Base-by-base conservation (phyloP, 1,140 invertebrate genomes). In the Panagrolaimus sp. region DNA sequence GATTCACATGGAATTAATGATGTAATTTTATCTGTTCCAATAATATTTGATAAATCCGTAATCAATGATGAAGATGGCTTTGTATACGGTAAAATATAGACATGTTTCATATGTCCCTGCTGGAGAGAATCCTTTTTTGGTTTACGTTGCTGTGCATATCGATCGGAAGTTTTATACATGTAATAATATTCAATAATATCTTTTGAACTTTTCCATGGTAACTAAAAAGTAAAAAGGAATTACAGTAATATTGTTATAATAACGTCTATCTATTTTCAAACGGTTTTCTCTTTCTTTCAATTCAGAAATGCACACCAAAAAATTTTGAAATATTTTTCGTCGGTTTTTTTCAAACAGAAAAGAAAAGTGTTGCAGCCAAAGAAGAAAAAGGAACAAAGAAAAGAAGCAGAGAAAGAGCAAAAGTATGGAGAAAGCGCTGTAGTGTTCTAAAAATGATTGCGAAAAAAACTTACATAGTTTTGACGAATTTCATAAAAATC, bases 141-240 rank as follows among this genome's bases (percentile, higher is more conserved):
- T 86, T 98, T 98, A 44, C 79, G 89, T 86, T 67, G 67, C 11
- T 13, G 14, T 25, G 20, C 27, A 61, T 69, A 69, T 84, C 94
- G 89, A 86, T 98, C 94, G 61, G 96, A 98, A 72, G 96, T 98
- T 87, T 99, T 99, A 96, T 96, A 99, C 94, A 98, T 97, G 84
- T 99, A 99, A 86, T 99, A 99, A 87, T 98, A 99, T 85, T 99
- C 96, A 70, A 99, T 91, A 72, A 99, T 92, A 84, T 96, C 96
- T 84, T 96, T 96, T 74, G 97, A 85, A 67, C 93, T 94, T 87
- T 99, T 99, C 96, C 96, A 99, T 9, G 95, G 94, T 78, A 98
- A 87, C 92, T 95, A 84, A 51, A 86, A 85, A 72, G 14, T 1
- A 72, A 9, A 16, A 43, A 65, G 9, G n/a, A n/a, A n/a, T n/a